These are phyloP conservation scores for Sapayoa aenigma DNA, from an alignment of 2,113 vertebrate species.

Conservation along the genomic window DNA sequence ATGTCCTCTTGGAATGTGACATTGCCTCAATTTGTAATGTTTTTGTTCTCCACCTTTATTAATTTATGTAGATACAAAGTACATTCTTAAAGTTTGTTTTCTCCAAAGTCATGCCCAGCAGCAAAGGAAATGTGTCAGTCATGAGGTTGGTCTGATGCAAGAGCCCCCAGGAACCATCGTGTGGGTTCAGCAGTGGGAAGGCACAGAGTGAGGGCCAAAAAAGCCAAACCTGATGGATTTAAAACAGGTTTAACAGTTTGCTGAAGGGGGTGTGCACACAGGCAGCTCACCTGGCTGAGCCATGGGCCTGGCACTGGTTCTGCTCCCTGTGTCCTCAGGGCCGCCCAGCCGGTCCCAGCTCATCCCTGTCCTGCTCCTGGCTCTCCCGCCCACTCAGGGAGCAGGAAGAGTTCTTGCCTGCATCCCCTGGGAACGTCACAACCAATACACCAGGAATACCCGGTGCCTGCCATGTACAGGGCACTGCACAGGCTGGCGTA, in stretches of 20 bases:
- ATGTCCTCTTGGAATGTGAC: fast-evolving
- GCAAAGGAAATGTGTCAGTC: neutral
- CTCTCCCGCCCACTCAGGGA: fast-evolving
- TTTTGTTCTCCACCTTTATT: neutral
- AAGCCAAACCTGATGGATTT: neutral
- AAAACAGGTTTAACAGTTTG: neutral
- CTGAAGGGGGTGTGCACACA: fast-evolving
- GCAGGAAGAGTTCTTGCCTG: no score
- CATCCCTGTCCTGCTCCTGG: neutral
- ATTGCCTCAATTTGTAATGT: neutral
- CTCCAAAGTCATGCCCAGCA: neutral
- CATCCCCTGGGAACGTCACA: fast-evolving
- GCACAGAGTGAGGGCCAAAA: neutral
- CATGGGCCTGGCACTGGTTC: no score
- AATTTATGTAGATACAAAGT: fast-evolving
- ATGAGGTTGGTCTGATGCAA: fast-evolving
- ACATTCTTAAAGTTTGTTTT: neutral
- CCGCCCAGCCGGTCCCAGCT: neutral
- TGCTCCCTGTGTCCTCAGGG: neutral
- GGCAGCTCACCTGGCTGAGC: neutral
- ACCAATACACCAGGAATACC: no score
- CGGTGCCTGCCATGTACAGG: fast-evolving
- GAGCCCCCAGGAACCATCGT: fast-evolving
- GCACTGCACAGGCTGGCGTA: no score
- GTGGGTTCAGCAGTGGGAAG: fast-evolving